A percentile compares a stretch with the other conserved stretches of the same genome.
Evolutionary conservation across 2,888 invertebrate genomes (phyloP).

Genomic region (Drosophila infuscata): DNA sequence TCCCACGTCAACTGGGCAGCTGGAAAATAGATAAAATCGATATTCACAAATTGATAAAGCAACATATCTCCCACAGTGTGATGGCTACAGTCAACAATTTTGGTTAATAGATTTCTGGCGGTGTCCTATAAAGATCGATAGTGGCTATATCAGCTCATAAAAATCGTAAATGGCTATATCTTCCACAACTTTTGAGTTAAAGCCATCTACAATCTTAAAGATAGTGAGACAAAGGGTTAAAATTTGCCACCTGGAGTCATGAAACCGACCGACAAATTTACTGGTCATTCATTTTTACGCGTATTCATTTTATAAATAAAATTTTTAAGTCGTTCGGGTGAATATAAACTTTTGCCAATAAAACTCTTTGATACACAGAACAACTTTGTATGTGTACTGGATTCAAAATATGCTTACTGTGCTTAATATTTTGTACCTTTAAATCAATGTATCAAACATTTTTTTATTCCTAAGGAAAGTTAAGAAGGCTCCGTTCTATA

Average conservation of each 20-base stretch:
- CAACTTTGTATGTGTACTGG: too few species aligned
- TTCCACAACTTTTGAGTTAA: background rate
- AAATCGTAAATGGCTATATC: background rate
- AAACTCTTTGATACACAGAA: too few species aligned
- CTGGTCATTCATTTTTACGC: background rate
- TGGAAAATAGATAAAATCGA: background rate
- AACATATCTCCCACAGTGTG: background rate
- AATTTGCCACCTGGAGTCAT: too few species aligned
- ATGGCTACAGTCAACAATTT: background rate
- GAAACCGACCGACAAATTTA: background rate
- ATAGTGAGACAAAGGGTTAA: too few species aligned
- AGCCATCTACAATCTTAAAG: too few species aligned
- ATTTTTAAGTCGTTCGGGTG: too few species aligned
- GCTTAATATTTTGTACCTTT: background rate
- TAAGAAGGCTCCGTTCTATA: background rate
- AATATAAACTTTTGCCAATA: too few species aligned
- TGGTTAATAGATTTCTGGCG: background rate
- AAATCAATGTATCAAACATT: background rate
- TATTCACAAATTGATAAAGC: background rate
- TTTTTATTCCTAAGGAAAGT: background rate
- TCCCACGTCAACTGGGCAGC: background rate
- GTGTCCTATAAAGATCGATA: background rate
- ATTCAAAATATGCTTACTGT: too few species aligned
- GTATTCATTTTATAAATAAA: background rate
- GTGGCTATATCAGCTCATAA: background rate